Evolutionary conservation across 1,140 invertebrate genomes (phyloP).

Genomic region (Aphidius ervi): DNA sequence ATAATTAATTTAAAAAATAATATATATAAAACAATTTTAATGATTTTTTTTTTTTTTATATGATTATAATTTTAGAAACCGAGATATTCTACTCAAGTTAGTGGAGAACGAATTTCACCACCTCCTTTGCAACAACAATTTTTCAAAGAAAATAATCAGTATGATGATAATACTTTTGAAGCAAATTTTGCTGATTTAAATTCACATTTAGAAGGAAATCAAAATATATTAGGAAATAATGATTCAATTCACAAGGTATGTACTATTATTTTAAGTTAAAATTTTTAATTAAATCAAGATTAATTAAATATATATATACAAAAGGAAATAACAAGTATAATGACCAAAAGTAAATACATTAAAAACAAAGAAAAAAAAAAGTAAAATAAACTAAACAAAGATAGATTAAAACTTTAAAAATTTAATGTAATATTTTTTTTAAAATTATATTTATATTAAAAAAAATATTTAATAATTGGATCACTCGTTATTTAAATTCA

Average conservation of each 20-base stretch:
- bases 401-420: too few relatives aligned
- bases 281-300: too few relatives aligned
- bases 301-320: too few relatives aligned
- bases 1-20: neutral
- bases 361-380: too few relatives aligned
- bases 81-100: constrained; percentile 44
- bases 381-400: too few relatives aligned
- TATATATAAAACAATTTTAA: too few relatives aligned
- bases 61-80: constrained; percentile 47
- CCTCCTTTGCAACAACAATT: constrained; percentile 55
- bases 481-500: neutral
- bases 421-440: too few relatives aligned
- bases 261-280: neutral
- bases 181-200: constrained; percentile 44
- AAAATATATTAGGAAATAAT: constrained; percentile 32
- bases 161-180: constrained; percentile 40
- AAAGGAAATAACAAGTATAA: too few relatives aligned
- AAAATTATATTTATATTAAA: too few relatives aligned
- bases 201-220: constrained; percentile 36
- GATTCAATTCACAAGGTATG: constrained; percentile 41
- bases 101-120: constrained; percentile 55
- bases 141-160: constrained; percentile 41
- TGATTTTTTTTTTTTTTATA: constrained; percentile 38
- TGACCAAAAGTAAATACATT: too few relatives aligned
- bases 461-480: neutral